A percentile compares a stretch with the other conserved stretches of the same genome.
Conservation (phyloP, 2,113 vertebrate genomes). For the Leptosomus discolor region DNA sequence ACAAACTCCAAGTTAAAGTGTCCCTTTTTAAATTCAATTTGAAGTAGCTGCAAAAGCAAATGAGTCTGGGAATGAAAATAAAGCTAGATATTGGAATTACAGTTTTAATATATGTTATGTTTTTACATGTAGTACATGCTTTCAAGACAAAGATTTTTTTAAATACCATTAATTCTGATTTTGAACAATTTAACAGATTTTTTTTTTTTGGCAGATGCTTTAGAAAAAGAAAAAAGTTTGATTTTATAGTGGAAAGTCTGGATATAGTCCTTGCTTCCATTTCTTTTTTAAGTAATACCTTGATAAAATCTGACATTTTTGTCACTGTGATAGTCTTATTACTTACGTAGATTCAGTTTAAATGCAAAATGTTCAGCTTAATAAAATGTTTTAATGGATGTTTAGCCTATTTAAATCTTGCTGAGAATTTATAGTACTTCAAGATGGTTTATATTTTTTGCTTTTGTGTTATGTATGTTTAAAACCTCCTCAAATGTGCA, state of each 20-base stretch:
- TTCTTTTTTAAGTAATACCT: neutral
- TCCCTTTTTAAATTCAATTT: neutral
- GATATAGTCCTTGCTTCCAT: neutral
- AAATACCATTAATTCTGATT: neutral
- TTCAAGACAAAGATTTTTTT: neutral
- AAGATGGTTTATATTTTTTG: neutral
- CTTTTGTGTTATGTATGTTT: neutral
- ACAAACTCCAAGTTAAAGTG: neutral
- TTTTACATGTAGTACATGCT: neutral
- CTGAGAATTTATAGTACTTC: neutral
- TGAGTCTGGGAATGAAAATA: neutral
- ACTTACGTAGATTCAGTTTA: neutral
- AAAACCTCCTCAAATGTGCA: neutral
- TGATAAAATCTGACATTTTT: neutral
- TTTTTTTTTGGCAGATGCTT: neutral
- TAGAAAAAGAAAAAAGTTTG: neutral
- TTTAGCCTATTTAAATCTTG: neutral
- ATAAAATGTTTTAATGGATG: neutral
- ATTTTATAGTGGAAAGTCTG: neutral
- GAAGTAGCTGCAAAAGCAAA: neutral
- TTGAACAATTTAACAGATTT: neutral
- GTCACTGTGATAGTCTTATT: neutral
- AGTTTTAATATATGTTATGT: neutral
- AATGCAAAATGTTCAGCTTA: neutral
- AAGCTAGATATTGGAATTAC: neutral